Evolutionary conservation across 2,888 invertebrate species (phyloP), one percentile per base, ranked within the genome.

Genomic region (Tinea semifulvella): DNA sequence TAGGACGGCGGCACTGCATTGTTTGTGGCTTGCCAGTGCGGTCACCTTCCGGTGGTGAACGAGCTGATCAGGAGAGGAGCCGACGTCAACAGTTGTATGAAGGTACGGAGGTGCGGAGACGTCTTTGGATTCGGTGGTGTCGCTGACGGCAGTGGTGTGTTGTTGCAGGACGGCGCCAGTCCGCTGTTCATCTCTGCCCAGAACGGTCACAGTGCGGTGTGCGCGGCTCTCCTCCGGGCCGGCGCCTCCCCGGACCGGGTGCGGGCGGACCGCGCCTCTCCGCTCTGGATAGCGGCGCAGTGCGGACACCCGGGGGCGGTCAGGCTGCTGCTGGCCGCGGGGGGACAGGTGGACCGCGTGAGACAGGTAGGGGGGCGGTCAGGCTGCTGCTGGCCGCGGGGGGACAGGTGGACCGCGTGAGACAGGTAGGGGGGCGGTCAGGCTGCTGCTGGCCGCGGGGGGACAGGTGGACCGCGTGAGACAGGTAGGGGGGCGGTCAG

Each of bases 1-100:
- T 68, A 96, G 95, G 96, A 97, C 66, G 96, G 96, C n/a, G 96
- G 96, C 46, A 96, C 96, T 19, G 93, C 97, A 0, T 76, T 96
- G 46, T 95, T 96, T 67, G 91, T 97, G 45, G 90, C 96, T 42
- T 92, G 94, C 53, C 95, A 96, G 63, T 93, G 94, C 63, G 96
- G 95, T 1, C 94, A 96, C 67, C 80, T 92, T 56, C 90, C 94
- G 48, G 90, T 96, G 49, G 95, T 94, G 3, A 88, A 91, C 55
- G 91, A 93, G 63, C 80, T 97, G 4, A 84, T 96, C 44, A 86
- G 86, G 48, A 85, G 90, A 56, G 95, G 95, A 6, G 92, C 92
- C 5, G 84, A 90, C 64, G 88, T 92, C 26, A 91, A 93, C 61
- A 85, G 88, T 13, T 88, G 86, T 53, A 93, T 94, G 92, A 92